These are phyloP conservation scores for Mamestra configurata DNA, from an alignment of 1,140 invertebrate species.

Conservation along the genomic window DNA sequence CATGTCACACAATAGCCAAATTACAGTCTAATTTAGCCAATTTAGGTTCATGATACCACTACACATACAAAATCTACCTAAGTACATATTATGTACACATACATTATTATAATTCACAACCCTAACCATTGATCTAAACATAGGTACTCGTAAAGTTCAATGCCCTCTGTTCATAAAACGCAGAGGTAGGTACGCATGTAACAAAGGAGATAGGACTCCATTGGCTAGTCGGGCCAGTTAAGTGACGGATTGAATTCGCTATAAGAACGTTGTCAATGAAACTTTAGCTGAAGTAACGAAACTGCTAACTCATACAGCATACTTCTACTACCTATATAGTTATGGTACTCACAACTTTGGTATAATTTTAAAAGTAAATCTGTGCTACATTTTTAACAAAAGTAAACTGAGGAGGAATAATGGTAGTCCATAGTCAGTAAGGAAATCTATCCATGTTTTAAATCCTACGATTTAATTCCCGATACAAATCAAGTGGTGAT, in stretches of 20 bases:
- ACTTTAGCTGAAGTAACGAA: not conserved
- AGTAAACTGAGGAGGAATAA: too few species aligned
- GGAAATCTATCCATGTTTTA: too few species aligned
- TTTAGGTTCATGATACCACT: not conserved
- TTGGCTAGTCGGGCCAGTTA: not conserved
- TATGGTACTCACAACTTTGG: too few species aligned
- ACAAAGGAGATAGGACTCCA: conserved; percentile 6
- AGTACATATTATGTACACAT: not conserved
- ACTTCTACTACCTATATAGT: too few species aligned
- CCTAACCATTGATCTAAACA: conserved; percentile 17
- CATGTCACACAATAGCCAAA: not conserved
- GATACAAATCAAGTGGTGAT: too few species aligned
- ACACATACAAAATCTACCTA: not conserved
- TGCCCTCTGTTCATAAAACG: not conserved
- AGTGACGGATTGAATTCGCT: not conserved
- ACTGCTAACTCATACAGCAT: not conserved
- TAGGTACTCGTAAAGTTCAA: not conserved
- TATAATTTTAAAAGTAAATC: too few species aligned
- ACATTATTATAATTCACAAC: not conserved
- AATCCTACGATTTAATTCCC: too few species aligned
- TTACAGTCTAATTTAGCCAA: not conserved
- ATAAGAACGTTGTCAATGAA: not conserved
- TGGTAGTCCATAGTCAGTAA: too few species aligned
- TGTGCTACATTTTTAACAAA: too few species aligned
- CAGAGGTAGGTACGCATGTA: not conserved